phyloP scores from a whole-genome alignment of 1,140 invertebrate genomes.

The Plectrocnemia conspersa region DNA sequence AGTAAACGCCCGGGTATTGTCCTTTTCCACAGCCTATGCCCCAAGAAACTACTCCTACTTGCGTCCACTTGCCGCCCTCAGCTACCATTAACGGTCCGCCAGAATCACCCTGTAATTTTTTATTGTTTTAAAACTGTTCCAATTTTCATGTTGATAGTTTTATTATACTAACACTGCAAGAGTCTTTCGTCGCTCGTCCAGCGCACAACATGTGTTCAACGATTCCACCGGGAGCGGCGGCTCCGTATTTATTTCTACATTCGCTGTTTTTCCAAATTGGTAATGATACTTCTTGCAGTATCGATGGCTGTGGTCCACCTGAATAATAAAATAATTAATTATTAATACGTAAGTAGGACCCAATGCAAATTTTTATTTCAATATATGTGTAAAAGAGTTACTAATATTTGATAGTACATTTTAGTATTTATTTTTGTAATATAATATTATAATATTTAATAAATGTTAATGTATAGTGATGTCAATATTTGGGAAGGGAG shows the following conservation, averaged over 20 bases:
- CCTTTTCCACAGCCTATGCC: slow-evolving; percentile 90
- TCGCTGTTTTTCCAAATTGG: slow-evolving; percentile 77
- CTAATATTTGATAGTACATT: neutral
- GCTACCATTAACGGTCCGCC: slow-evolving; percentile 85
- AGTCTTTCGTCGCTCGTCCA: slow-evolving; percentile 75
- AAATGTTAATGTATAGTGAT: too few relatives aligned
- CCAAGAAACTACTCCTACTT: slow-evolving; percentile 89
- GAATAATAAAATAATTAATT: slow-evolving; percentile 33
- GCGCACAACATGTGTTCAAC: slow-evolving; percentile 84
- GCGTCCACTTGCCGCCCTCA: slow-evolving; percentile 68
- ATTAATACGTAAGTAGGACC: neutral
- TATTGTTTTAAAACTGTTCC: neutral
- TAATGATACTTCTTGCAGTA: slow-evolving; percentile 78
- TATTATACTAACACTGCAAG: slow-evolving; percentile 73
- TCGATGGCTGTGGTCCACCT: slow-evolving; percentile 75
- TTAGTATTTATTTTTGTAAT: too few relatives aligned
- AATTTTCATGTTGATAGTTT: neutral
- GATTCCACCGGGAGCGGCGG: slow-evolving; percentile 79
- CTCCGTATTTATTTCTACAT: slow-evolving; percentile 76
- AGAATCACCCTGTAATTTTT: slow-evolving; percentile 73
- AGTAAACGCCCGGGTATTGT: slow-evolving; percentile 87
- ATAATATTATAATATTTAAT: too few relatives aligned
- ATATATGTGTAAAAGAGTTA: neutral
- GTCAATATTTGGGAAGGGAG: too few relatives aligned
- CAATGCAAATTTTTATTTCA: too few relatives aligned